These are phyloP conservation scores for Barnardius zonarius DNA, from an alignment of 2,113 vertebrate genomes.

Conservation along the genomic window DNA sequence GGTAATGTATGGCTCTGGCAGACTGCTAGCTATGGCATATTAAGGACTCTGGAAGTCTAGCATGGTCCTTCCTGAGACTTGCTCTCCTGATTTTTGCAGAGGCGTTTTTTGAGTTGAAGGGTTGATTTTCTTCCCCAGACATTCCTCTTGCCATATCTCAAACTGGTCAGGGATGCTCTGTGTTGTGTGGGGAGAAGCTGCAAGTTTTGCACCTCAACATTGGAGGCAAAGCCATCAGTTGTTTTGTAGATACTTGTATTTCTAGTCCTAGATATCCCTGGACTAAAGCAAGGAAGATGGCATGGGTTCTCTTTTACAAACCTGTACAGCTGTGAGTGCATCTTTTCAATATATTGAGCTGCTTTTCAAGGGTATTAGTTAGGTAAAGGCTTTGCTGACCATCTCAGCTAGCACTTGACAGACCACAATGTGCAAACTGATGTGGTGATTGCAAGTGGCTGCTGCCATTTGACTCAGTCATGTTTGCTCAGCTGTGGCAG, in stretches of 20 bases:
- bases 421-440: background rate
- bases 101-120: background rate
- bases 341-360: background rate
- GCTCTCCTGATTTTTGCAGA: background rate
- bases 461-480: fast-evolving
- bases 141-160: background rate
- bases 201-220: background rate
- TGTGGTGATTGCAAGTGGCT: background rate
- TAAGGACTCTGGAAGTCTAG: background rate
- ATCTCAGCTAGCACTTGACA: background rate
- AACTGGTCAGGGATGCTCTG: background rate
- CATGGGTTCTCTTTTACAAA: background rate
- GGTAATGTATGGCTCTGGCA: background rate
- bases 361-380: background rate
- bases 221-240: background rate
- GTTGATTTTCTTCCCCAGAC: background rate
- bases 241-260: background rate
- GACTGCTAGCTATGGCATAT: background rate
- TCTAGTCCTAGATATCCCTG: background rate
- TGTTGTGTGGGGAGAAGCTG: background rate
- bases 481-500: background rate
- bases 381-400: background rate
- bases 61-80: background rate
- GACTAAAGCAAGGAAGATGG: background rate
- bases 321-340: background rate